A percentile compares a stretch with the other conserved stretches of the same genome.
phyloP scores from a whole-genome alignment of 1,140 invertebrate genomes.

The Cotesia glomerata region DNA sequence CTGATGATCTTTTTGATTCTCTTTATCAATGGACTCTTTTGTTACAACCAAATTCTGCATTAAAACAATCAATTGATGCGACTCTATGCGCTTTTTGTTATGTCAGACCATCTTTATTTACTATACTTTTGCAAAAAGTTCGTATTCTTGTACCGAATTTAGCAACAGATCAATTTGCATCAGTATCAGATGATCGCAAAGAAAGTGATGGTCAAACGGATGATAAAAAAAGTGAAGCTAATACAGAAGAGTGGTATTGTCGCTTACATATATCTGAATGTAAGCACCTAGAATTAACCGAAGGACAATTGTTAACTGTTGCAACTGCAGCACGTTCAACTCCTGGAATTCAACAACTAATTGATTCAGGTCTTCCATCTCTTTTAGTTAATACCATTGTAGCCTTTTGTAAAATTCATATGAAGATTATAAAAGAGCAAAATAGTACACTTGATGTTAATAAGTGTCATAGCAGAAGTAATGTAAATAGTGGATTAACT shows the following conservation, averaged over 20 bases:
- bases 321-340: slow-evolving; percentile 79
- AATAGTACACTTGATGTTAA: slow-evolving; percentile 21
- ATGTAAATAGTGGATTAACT: slow-evolving; percentile 46
- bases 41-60: slow-evolving; percentile 69
- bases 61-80: slow-evolving; percentile 81
- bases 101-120: slow-evolving; percentile 79
- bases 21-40: slow-evolving; percentile 79
- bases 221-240: slow-evolving; percentile 70
- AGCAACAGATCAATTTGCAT: slow-evolving; percentile 61
- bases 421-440: slow-evolving; percentile 43
- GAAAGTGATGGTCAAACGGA: slow-evolving; percentile 71
- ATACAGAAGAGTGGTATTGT: slow-evolving; percentile 65
- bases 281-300: slow-evolving; percentile 63
- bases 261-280: slow-evolving; percentile 50
- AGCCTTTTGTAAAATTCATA: slow-evolving; percentile 41
- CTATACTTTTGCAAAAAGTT: slow-evolving; percentile 75
- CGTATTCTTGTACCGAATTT: slow-evolving; percentile 70
- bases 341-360: slow-evolving; percentile 73
- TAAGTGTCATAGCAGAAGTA: slow-evolving; percentile 19
- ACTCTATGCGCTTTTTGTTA: slow-evolving; percentile 85
- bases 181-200: slow-evolving; percentile 69
- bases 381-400: slow-evolving; percentile 67
- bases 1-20: slow-evolving; percentile 73
- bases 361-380: slow-evolving; percentile 79
- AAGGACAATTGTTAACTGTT: slow-evolving; percentile 75